Evolutionary conservation across 2,113 vertebrate species (phyloP).

Genomic region (Pteruthius melanotis): DNA sequence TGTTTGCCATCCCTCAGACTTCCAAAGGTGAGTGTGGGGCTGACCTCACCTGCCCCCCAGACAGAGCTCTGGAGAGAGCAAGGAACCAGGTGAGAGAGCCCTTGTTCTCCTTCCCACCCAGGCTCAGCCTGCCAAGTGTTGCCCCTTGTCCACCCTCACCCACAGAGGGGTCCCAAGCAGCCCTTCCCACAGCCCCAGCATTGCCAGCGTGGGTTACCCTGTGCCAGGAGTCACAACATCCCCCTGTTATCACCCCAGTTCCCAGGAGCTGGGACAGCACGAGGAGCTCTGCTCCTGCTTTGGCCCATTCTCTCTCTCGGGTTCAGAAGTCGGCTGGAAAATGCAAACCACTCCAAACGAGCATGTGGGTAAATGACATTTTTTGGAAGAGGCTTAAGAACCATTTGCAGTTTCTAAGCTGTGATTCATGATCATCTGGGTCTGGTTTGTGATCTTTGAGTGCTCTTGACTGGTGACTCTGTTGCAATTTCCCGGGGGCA

Average conservation of each 20-base stretch:
- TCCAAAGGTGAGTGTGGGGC: neutral
- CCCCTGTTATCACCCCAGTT: neutral
- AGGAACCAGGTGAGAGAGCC: neutral
- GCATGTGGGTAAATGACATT: constrained; percentile 1
- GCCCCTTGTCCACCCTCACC: neutral
- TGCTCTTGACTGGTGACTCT: constrained; percentile 9
- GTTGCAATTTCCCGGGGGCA: neutral
- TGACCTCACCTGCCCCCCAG: neutral
- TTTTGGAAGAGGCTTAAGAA: constrained; percentile 27
- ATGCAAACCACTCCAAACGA: neutral
- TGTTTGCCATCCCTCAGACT: neutral
- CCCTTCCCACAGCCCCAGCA: neutral
- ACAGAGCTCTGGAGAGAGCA: neutral
- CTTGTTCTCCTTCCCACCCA: neutral
- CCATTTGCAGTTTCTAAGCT: neutral
- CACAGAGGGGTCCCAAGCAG: neutral
- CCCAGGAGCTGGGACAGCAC: neutral
- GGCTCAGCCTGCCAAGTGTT: neutral
- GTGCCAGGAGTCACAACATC: neutral
- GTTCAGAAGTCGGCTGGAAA: neutral
- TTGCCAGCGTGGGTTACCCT: rapidly evolving
- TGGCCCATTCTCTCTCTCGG: neutral
- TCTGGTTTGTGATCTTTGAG: constrained; percentile 45
- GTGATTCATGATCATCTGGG: constrained; percentile 49
- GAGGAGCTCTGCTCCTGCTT: neutral